phyloP scores from a whole-genome alignment of 2,797 vertebrate genomes.

The Molossus molossus region DNA sequence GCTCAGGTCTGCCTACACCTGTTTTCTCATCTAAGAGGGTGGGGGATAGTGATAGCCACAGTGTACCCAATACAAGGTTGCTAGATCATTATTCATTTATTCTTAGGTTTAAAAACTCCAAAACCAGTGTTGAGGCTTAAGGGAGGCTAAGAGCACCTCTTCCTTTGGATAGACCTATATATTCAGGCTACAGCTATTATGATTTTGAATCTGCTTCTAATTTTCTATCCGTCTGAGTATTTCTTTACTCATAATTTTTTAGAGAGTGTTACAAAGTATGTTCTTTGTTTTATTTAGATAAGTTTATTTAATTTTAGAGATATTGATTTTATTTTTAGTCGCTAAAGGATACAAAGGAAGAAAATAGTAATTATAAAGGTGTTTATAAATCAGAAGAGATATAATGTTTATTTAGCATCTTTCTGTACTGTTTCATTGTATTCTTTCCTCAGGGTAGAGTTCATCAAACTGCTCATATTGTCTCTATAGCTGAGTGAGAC shows the following conservation, averaged over 20 bases:
- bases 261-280: not conserved
- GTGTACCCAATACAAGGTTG: not conserved
- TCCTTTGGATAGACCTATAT: not conserved
- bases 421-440: not conserved
- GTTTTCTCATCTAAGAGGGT: not conserved
- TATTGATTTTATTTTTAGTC: not conserved
- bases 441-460: not conserved
- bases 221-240: not conserved
- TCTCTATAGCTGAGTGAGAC: not conserved
- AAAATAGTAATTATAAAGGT: not conserved
- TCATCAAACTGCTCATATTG: not conserved
- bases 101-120: not conserved
- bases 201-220: conserved; percentile 6
- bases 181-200: not conserved
- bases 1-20: not conserved
- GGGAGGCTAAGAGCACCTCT: not conserved
- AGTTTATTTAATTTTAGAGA: not conserved
- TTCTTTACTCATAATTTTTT: not conserved
- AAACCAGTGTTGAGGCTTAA: not conserved
- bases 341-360: not conserved
- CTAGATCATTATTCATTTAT: not conserved
- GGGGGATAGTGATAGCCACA: not conserved
- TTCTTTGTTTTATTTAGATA: not conserved
- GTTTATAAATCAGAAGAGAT: not conserved
- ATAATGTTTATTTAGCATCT: not conserved